phyloP scores from a whole-genome alignment of 2,797 vertebrate species.

The Sebastes iracundus region DNA sequence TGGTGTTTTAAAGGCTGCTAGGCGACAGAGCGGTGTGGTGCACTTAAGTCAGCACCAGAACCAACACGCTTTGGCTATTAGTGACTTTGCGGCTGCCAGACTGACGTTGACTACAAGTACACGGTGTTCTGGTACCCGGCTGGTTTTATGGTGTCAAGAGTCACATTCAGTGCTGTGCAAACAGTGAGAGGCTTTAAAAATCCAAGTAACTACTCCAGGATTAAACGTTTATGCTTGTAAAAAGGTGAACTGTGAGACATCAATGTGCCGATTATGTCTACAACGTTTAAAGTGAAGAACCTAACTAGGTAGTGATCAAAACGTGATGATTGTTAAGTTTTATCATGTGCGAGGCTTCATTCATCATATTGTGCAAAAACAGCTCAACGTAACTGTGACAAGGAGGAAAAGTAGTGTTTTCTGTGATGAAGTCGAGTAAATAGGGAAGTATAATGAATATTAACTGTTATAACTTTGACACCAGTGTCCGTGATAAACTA shows the following conservation, averaged over 20 bases:
- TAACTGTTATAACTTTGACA: conserved; percentile 15
- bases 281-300: conserved; percentile 24
- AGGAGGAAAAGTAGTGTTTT: conserved; percentile 46
- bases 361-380: conserved; percentile 68
- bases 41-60: conserved; percentile 58
- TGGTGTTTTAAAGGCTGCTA: conserved; percentile 31
- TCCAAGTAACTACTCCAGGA: neutral
- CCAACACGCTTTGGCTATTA: conserved; percentile 32
- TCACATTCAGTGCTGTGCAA: conserved; percentile 57
- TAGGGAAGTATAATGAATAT: conserved; percentile 9
- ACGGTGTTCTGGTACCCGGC: conserved; percentile 18
- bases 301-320: conserved; percentile 56
- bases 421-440: conserved; percentile 34
- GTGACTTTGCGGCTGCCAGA: conserved; percentile 32
- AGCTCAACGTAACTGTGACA: conserved; percentile 47
- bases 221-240: neutral
- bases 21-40: conserved; percentile 38
- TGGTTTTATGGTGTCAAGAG: conserved; percentile 21
- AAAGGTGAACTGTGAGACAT: conserved; percentile 23
- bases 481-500: conserved; percentile 45
- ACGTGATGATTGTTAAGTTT: conserved; percentile 17
- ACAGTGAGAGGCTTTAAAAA: conserved; percentile 35
- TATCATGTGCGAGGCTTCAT: conserved; percentile 45
- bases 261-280: conserved; percentile 2
- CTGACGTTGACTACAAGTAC: neutral